Base-by-base conservation (phyloP, 2,888 invertebrate genomes). In the Pelosia muscerda region DNA sequence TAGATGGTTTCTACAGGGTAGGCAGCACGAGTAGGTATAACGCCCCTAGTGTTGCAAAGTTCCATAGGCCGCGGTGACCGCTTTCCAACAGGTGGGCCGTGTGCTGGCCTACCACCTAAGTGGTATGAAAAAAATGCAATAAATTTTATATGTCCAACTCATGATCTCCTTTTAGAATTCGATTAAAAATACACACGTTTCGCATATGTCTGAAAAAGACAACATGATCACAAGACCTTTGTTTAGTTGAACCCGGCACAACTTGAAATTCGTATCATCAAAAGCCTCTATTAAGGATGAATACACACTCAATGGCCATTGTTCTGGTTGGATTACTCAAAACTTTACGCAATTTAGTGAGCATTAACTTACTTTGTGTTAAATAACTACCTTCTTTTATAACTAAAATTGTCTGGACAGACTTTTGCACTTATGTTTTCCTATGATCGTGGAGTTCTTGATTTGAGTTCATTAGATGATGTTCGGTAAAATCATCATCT, bases 261-360 rank as follows among this genome's bases (percentile, higher is more conserved):
- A 49, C 49, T 49, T 49, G 49, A n/a, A n/a, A 9, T 49, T 49
- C 25, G 23, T 34, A 58, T 34, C 58, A n/a, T 31, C 58, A 58
- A 22, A 58, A 58, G 58, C 13, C 31, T 57, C 31, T 58, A 58
- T 31, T 58, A 31, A 31, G 22, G 58, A 15, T 22, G 22, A 58
- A 49, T n/a, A 49, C 49, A 49, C n/a, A 49, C 58, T 22, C 10
- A 58, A 11, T 31, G 57, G 28, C 28, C 31, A 58, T 28, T 31
- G 57, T 58, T 11, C 57, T 22, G 57, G 11, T 8, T n/a, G n/a
- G n/a, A 58, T 31, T 58, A 58, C 31, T 58, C 57, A 31, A 31
- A 58, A 58, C 31, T 31, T 58, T 31, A 9, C 11, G 22, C 13
- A 58, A 58, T 58, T 58, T 31, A 58, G 22, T 11, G 13, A n/a